Conservation (phyloP, 1,140 invertebrate species). For the Globodera rostochiensis region DNA sequence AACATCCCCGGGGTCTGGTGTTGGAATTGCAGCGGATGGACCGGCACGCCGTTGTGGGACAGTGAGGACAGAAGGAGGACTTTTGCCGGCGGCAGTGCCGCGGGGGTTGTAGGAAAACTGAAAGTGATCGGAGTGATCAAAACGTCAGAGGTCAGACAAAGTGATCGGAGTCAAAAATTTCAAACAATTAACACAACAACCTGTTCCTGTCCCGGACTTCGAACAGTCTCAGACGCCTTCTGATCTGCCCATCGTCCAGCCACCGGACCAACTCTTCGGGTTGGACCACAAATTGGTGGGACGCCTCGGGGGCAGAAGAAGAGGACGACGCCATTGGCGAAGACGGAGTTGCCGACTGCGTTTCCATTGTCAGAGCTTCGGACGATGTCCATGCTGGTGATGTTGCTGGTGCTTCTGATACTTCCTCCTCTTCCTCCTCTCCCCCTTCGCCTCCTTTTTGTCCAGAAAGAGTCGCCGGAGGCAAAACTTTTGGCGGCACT, state of each 20-base stretch:
- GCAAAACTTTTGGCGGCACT: too few relatives aligned
- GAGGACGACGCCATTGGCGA: background rate
- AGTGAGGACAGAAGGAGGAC: slow-evolving; percentile 58
- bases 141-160: slow-evolving; percentile 1
- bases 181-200: background rate
- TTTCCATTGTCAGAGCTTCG: background rate
- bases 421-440: background rate
- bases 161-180: background rate
- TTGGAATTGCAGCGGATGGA: slow-evolving; percentile 65
- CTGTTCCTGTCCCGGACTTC: slow-evolving; percentile 3
- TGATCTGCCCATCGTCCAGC: background rate
- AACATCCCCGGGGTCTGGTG: background rate
- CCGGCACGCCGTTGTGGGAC: slow-evolving; percentile 61
- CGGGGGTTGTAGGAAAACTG: background rate
- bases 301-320: background rate
- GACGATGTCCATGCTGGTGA: background rate
- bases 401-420: background rate
- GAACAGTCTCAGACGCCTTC: slow-evolving; percentile 1
- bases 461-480: too few relatives aligned
- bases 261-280: background rate
- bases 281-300: background rate
- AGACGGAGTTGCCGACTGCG: too few relatives aligned
- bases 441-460: background rate
- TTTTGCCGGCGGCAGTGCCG: slow-evolving; percentile 29
- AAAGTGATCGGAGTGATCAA: background rate